Conservation (phyloP, 2,797 vertebrate species). For the Sorex maritimensis region DNA sequence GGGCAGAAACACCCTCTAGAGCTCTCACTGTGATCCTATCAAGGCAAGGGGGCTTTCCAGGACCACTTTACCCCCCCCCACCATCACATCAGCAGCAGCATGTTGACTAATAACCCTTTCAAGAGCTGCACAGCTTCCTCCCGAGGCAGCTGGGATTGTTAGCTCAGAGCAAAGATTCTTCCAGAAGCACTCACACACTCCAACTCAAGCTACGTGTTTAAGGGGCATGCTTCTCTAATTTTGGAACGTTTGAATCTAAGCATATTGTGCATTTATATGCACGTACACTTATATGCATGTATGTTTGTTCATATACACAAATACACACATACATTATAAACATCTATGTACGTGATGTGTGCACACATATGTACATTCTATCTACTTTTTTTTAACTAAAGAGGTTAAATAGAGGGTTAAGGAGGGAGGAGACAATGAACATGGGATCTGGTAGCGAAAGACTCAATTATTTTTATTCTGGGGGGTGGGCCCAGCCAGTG, state of each 20-base stretch:
- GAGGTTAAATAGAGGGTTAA: background rate
- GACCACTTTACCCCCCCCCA: background rate
- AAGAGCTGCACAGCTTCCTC: background rate
- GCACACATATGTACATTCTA: background rate
- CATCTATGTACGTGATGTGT: background rate
- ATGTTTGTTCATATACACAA: background rate
- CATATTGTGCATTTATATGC: background rate
- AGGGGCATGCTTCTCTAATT: background rate
- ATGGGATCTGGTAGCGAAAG: background rate
- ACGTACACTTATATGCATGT: background rate
- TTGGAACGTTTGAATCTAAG: background rate
- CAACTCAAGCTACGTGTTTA: background rate
- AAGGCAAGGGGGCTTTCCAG: background rate
- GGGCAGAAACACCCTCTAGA: background rate
- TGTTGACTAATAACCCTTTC: background rate
- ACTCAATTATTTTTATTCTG: background rate
- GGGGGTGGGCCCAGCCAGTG: no score
- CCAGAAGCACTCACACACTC: background rate
- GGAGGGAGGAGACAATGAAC: background rate
- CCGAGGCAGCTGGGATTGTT: background rate
- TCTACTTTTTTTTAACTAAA: no score
- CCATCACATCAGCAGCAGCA: background rate
- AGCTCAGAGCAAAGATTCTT: conserved; percentile 39
- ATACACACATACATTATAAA: no score
- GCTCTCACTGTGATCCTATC: background rate